Evolutionary conservation across 2,888 invertebrate genomes (phyloP), one percentile per base, ranked within the genome.

Genomic region (Tenthredo livida): DNA sequence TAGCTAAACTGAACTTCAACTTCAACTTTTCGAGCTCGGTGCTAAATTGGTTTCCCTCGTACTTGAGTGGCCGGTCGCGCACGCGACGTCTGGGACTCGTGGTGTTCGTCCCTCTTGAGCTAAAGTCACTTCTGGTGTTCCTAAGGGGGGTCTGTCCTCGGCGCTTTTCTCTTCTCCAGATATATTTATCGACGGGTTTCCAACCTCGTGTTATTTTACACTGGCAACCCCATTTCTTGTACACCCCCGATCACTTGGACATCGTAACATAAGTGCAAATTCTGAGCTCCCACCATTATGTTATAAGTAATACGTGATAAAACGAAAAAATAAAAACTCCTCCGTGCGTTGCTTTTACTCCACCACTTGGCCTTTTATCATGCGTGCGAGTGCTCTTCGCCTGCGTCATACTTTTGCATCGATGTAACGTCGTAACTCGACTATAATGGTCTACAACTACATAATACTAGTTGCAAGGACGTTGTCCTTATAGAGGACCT

Each of bases 41-140:
- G 43, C 72, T 15, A 73, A 73, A 73, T 73, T 73, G 43, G 72
- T 73, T 73, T 73, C 43, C 43, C 43, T 43, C 40, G 72, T 73
- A 43, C 72, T 43, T 43, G 72, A 73, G 21, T 73, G 72, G 67
- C 21, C 72, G 9, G 40, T 43, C 43, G 72, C 43, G 72, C 72
- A 73, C 40, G 72, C 40, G 72, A 73, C 72, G 72, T 73, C 40
- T 73, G 43, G 72, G 43, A 9, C 43, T 72, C 17, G 40, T 21
- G 7, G 72, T 40, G 43, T 40, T 21, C 70, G 17, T 33, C n/a
- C 40, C 43, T 73, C 72, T 40, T 10, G 40, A 21, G 37, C 43
- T 21, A 12, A 43, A 43, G 43, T 40, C 72, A 73, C 21, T 43
- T 43, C 21, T 25, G 43, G 21, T 21, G 40, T 73, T 73, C 43